Base-by-base conservation (phyloP, 2,113 vertebrate genomes). In the Parus major region DNA sequence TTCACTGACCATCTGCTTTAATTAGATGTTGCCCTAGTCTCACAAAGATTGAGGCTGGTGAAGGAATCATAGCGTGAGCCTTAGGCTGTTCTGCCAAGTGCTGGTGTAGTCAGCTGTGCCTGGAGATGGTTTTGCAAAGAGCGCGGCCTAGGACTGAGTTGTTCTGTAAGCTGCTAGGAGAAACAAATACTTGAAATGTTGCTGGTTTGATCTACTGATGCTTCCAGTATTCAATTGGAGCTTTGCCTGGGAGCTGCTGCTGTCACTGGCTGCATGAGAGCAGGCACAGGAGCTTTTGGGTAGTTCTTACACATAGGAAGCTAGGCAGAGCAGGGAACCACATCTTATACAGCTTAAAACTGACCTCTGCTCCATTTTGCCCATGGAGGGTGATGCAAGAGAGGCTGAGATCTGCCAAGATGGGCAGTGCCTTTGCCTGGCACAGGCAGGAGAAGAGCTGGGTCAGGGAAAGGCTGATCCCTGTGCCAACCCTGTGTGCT, bases 341-440 rank as follows among this genome's bases (percentile, higher is more conserved):
- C 57, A 61, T 9, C 33, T 21, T 35, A 55, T 3, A 2, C 24
- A 63, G n/a, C 24, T 55, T 27, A 6, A 75, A 52, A 7, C 10
- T 1, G 7, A 21, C 8, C 14, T 50, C 35, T 41, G 2, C 11
- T 41, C 29, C 6, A 5, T 29, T 35, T 27, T 28, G 27, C 15
- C 20, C 4, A 0, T 7, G 28, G 24, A 3, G 7, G 9, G 22
- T 39, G 39, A 39, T 39, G 10, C n/a, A 0, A 41, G 41, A 61
- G 36, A 36, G 17, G 15, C 35, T 2, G 10, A 44, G 13, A 11
- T 28, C 85, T 70, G 13, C 23, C 27, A 13, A 12, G 44, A 5
- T 24, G 57, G 64, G 33, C 35, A 33, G 14, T 23, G 33, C 47
- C 39, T 86, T 36, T 64, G 27, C 22, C 47, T 59, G 41, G 27